phyloP scores from a whole-genome alignment of 2,888 invertebrate species.

The Julus scanicus region DNA sequence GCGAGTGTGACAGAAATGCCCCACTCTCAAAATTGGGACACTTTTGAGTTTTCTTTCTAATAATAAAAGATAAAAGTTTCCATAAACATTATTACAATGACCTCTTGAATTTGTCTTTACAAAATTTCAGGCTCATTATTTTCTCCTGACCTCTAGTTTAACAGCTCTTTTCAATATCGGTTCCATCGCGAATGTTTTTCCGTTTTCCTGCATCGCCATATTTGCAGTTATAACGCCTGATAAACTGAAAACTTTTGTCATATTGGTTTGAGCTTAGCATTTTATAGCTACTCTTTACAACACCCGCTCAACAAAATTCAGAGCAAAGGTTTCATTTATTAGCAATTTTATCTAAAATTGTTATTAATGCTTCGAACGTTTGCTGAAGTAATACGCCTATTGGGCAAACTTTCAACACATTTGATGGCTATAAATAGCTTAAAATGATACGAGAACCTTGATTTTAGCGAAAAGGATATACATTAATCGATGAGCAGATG shows the following conservation, averaged over 20 bases:
- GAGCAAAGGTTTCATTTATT: conserved; percentile 37
- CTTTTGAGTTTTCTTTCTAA: too few species aligned
- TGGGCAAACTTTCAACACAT: not conserved
- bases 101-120: not conserved
- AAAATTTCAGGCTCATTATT: not conserved
- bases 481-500: conserved; percentile 45
- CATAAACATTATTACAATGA: not conserved
- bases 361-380: conserved; percentile 12
- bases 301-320: not conserved
- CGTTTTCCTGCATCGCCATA: not conserved
- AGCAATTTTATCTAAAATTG: conserved; percentile 23
- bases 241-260: not conserved
- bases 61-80: too few species aligned
- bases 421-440: conserved; percentile 11
- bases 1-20: too few species aligned
- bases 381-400: not conserved
- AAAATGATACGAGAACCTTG: conserved; percentile 9
- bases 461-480: conserved; percentile 11
- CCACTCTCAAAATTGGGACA: too few species aligned
- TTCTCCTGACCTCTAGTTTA: not conserved
- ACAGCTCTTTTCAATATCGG: not conserved
- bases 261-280: not conserved
- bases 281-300: not conserved
- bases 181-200: too few species aligned
- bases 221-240: not conserved